Evolutionary conservation across 2,113 vertebrate species (phyloP).

Genomic region (Galemys pyrenaicus): DNA sequence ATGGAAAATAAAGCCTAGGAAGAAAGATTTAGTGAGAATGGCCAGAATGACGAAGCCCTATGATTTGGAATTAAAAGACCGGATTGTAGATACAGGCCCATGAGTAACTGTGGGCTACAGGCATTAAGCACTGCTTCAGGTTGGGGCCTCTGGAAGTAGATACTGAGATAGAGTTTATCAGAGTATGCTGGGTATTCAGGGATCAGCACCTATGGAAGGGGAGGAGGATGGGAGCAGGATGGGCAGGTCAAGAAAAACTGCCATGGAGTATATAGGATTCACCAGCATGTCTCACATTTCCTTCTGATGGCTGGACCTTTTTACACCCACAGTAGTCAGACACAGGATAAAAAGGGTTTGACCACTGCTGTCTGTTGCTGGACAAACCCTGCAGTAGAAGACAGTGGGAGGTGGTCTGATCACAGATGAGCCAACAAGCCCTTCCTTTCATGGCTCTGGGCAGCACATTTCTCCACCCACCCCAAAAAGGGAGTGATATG

Average conservation of each 20-base stretch:
- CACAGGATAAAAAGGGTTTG: background rate
- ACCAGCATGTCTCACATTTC: background rate
- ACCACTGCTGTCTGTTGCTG: background rate
- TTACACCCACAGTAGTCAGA: background rate
- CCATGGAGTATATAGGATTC: background rate
- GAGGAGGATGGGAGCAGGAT: background rate
- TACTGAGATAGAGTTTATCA: conserved; percentile 7
- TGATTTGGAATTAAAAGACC: background rate
- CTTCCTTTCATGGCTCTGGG: background rate
- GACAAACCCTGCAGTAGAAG: background rate
- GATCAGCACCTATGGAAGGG: background rate
- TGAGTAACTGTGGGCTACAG: background rate
- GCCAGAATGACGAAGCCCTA: background rate
- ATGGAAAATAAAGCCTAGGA: background rate
- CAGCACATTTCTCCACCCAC: background rate
- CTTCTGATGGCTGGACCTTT: background rate
- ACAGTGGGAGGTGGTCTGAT: background rate
- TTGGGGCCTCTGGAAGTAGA: background rate
- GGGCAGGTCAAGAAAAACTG: background rate
- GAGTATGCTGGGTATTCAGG: background rate
- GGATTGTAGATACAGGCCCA: background rate
- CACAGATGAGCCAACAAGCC: background rate
- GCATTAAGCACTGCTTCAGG: background rate
- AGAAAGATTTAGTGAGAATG: background rate
- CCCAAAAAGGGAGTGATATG: background rate